These are phyloP conservation scores for Perizoma flavofasciatum DNA, from an alignment of 2,888 invertebrate species.

Conservation along the genomic window DNA sequence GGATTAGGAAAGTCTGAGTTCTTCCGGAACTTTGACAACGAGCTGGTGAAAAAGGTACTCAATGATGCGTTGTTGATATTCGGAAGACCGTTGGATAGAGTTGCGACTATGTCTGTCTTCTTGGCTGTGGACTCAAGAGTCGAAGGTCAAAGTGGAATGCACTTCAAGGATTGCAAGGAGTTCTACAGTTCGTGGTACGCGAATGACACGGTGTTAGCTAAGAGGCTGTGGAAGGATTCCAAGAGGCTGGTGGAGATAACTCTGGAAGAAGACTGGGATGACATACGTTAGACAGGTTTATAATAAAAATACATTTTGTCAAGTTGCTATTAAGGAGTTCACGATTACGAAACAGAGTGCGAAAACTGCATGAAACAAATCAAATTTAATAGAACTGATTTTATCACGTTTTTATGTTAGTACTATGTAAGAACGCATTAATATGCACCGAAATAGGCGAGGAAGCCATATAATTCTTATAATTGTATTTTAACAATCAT, in stretches of 20 bases:
- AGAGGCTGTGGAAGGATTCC: conserved; percentile 57
- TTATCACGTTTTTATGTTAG: no score
- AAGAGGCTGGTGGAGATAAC: conserved; percentile 58
- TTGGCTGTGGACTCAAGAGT: conserved; percentile 58
- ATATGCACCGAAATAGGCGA: no score
- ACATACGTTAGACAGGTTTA: no score
- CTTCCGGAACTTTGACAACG: conserved; percentile 82
- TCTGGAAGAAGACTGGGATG: conserved; percentile 63
- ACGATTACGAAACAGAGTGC: no score
- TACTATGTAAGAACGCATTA: no score
- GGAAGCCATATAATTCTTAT: no score
- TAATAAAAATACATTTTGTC: no score
- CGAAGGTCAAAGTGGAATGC: conserved; percentile 57
- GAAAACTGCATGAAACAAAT: no score
- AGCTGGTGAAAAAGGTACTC: conserved; percentile 43
- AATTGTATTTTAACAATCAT: no score
- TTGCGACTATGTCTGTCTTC: conserved; percentile 63
- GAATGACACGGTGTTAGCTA: conserved; percentile 52
- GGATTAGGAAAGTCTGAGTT: conserved; percentile 91
- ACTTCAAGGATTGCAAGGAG: conserved; percentile 63
- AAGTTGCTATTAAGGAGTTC: no score
- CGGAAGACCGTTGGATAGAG: conserved; percentile 54
- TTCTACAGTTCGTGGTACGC: conserved; percentile 72
- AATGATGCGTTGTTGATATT: conserved; percentile 49
- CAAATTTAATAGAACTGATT: no score